Evolutionary conservation across 2,888 invertebrate species (phyloP).

Genomic region (Operophtera brumata): DNA sequence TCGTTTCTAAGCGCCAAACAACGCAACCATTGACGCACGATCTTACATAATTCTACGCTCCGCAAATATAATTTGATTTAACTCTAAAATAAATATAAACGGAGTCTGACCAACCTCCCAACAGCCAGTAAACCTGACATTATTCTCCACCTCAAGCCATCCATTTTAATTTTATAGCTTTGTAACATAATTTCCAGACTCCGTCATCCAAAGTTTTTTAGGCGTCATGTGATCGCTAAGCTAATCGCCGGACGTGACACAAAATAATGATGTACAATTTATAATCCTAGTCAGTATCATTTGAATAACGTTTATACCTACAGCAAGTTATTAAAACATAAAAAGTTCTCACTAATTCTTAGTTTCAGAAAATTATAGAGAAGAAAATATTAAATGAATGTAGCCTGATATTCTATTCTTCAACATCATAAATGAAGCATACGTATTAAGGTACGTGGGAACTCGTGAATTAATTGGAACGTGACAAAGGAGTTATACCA

Average conservation of each 20-base stretch:
- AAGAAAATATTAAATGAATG: neutral
- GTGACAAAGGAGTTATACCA: no score
- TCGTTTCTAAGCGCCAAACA: constrained; percentile 22
- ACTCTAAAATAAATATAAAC: constrained; percentile 3
- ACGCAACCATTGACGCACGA: constrained; percentile 28
- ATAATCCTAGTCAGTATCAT: constrained; percentile 31
- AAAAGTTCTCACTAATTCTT: neutral
- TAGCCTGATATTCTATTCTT: neutral
- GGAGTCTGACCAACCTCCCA: neutral
- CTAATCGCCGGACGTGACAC: constrained; percentile 47
- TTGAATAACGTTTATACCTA: constrained; percentile 30
- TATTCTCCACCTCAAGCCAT: constrained; percentile 15
- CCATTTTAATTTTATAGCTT: constrained; percentile 29
- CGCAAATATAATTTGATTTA: constrained; percentile 14
- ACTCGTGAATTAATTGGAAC: neutral
- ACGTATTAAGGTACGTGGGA: neutral
- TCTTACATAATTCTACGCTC: constrained; percentile 20
- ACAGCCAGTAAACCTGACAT: constrained; percentile 1
- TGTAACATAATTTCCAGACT: constrained; percentile 25
- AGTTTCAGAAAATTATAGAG: neutral
- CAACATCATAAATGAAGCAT: neutral
- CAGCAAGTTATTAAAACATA: constrained; percentile 11
- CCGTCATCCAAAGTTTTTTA: constrained; percentile 35
- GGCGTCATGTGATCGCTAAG: constrained; percentile 38
- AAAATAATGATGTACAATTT: constrained; percentile 45